Base-by-base conservation (phyloP, 2,888 invertebrate genomes). In the Microchrysa polita region DNA sequence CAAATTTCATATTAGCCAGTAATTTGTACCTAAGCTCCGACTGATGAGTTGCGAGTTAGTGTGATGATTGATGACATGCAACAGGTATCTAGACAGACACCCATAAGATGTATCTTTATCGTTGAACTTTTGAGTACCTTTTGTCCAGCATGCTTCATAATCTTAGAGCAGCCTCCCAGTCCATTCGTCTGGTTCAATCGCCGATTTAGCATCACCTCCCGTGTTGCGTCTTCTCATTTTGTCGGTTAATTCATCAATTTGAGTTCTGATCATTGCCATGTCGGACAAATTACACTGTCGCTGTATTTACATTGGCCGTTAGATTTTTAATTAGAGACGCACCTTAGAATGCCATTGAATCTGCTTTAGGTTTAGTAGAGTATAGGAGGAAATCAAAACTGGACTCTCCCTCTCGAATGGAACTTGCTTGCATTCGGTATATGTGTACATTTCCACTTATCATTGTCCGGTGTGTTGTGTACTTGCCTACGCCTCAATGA, bases 251-350 rank as follows among this genome's bases (percentile, higher is more conserved):
- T 65, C 65, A 65, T 48, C 65, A 65, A 65, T 65, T 48, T 20
- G 48, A 48, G 22, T n/a, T n/a, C n/a, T n/a, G n/a, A n/a, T n/a
- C 65, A 65, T 34, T 20, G 48, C 65, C 65, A 48, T 57, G 55
- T 40, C 44, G 57, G 69, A 69, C 69, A 69, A 69, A 69, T 69
- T 69, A 48, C 44, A 34, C 48, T 65, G 44, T 69, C 69, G 69
- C 42, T 69, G n/a, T n/a, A 55, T 69, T 69, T 69, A 34, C 57
- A 55, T 55, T 69, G 69, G 55, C 55, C 55, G 55, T 57, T 55
- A 34, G 69, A 40, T 69, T 69, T 65, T 69, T 69, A 69, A 69
- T 69, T 69, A 69, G 40, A 57, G 57, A 55, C 69, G 40, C 34
- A 57, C 53, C 69, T 55, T n/a, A 69, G 69, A 57, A 69, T 55